A percentile compares a stretch with the other conserved stretches of the same genome.
Conservation (phyloP, 2,797 vertebrate genomes). For the Crypturellus tataupa region DNA sequence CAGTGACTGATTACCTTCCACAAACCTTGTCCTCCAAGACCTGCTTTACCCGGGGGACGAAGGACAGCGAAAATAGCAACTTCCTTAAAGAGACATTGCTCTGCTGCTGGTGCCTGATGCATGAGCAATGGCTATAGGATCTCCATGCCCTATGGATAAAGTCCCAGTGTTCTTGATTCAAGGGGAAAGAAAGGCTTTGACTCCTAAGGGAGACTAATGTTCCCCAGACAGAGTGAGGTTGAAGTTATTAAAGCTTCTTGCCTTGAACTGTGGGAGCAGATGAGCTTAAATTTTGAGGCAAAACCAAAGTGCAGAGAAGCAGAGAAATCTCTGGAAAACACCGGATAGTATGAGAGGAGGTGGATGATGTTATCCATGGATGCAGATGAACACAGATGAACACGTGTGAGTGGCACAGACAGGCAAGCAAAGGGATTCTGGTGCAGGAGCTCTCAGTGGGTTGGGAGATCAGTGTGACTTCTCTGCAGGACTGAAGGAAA, state of each 20-base stretch:
- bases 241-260: not conserved
- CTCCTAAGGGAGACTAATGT: not conserved
- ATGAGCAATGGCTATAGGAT: not conserved
- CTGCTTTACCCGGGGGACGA: conserved; percentile 46
- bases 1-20: conserved; percentile 93
- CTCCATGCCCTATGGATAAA: not conserved
- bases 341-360: not conserved
- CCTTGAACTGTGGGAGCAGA: not conserved
- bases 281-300: not conserved
- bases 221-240: not conserved
- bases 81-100: conserved; percentile 59
- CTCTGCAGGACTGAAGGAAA: not conserved
- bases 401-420: not conserved
- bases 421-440: not conserved
- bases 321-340: not conserved
- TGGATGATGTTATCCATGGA: not conserved
- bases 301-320: not conserved
- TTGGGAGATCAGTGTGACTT: not conserved
- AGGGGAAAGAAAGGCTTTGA: not conserved
- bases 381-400: not conserved
- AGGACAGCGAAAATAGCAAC: conserved; percentile 56
- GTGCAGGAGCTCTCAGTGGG: not conserved
- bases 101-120: not conserved
- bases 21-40: conserved; percentile 78
- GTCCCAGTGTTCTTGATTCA: not conserved